phyloP scores from a whole-genome alignment of 2,888 invertebrate genomes.

The Ennomos fuscantarius region DNA sequence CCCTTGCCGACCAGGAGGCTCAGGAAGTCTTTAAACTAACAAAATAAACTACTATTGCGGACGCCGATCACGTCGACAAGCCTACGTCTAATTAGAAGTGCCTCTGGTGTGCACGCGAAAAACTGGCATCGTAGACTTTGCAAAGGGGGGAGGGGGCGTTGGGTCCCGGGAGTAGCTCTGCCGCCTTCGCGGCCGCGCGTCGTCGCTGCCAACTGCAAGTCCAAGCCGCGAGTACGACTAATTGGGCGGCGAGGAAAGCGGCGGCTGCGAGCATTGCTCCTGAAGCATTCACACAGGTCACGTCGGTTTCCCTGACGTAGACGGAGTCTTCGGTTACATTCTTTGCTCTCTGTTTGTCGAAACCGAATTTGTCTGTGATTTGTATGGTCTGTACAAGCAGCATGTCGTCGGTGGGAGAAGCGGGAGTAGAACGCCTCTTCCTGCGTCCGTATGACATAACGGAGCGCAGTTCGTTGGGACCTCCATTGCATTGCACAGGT shows the following conservation, averaged over 20 bases:
- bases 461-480: conserved; percentile 92
- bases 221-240: conserved; percentile 95
- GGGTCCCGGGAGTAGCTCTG: conserved; percentile 87
- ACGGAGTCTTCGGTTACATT: conserved; percentile 89
- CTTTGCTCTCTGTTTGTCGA: conserved; percentile 88
- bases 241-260: conserved; percentile 93
- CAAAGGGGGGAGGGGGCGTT: conserved; percentile 87
- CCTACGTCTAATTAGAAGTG: conserved; percentile 75
- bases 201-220: conserved; percentile 94
- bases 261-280: conserved; percentile 94
- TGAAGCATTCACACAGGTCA: conserved; percentile 90
- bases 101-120: conserved; percentile 89
- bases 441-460: conserved; percentile 93
- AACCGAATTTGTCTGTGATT: conserved; percentile 96
- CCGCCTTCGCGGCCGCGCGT: conserved; percentile 88
- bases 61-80: conserved; percentile 75
- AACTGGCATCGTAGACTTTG: conserved; percentile 95
- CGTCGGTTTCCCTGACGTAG: conserved; percentile 87
- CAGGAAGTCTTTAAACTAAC: conserved; percentile 78
- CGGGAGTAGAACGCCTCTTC: conserved; percentile 89
- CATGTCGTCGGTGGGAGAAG: conserved; percentile 89
- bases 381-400: conserved; percentile 95
- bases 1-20: conserved; percentile 68
- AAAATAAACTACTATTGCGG: conserved; percentile 82
- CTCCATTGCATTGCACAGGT: conserved; percentile 95